Percentiles rank a stretch among this genome's conserved stretches.
Conservation (phyloP, 1,140 invertebrate species). For the Calosoma granatense region DNA sequence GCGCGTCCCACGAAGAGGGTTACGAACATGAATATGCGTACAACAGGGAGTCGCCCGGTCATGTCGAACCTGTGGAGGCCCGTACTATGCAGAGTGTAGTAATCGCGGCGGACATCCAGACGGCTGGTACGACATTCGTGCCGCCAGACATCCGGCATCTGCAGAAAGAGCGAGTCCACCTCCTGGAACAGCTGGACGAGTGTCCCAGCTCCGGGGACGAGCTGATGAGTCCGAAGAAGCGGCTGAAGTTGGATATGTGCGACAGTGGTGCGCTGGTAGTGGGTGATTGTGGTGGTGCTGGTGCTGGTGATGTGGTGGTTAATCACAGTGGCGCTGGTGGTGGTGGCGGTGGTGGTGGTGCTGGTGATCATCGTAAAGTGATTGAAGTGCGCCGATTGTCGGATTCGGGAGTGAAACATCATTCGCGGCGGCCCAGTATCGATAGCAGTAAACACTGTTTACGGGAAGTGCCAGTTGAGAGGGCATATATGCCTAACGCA, state of each 20-base stretch:
- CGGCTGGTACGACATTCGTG: slow-evolving; percentile 26
- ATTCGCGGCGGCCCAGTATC: slow-evolving; percentile 39
- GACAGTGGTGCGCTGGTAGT: slow-evolving; percentile 35
- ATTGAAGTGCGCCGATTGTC: slow-evolving; percentile 43
- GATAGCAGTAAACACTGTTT: slow-evolving; percentile 39
- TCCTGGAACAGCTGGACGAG: slow-evolving; percentile 60
- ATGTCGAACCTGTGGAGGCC: slow-evolving; percentile 24
- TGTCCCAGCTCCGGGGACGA: slow-evolving; percentile 62
- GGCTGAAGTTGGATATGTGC: slow-evolving; percentile 45
- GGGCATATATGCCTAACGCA: slow-evolving; percentile 27
- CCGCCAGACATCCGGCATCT: slow-evolving; percentile 53
- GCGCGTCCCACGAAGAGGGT: slow-evolving; percentile 48
- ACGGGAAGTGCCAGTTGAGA: slow-evolving; percentile 26
- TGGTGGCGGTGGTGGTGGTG: slow-evolving; percentile 30
- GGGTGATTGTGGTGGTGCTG: slow-evolving; percentile 29
- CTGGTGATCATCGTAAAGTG: slow-evolving; percentile 40
- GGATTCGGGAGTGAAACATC: slow-evolving; percentile 40
- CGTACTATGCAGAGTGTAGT: slow-evolving; percentile 34
- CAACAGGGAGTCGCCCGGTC: slow-evolving; percentile 20
- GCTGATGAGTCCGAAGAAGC: slow-evolving; percentile 51
- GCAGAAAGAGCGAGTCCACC: slow-evolving; percentile 58
- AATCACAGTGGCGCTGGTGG: slow-evolving; percentile 27
- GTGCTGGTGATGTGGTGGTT: slow-evolving; percentile 29
- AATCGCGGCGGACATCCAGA: slow-evolving; percentile 19
- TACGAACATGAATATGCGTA: slow-evolving; percentile 38